A percentile compares a stretch with the other conserved stretches of the same genome.
Evolutionary conservation across 1,140 invertebrate genomes (phyloP).

Genomic region (Drosophila mojavensis): DNA sequence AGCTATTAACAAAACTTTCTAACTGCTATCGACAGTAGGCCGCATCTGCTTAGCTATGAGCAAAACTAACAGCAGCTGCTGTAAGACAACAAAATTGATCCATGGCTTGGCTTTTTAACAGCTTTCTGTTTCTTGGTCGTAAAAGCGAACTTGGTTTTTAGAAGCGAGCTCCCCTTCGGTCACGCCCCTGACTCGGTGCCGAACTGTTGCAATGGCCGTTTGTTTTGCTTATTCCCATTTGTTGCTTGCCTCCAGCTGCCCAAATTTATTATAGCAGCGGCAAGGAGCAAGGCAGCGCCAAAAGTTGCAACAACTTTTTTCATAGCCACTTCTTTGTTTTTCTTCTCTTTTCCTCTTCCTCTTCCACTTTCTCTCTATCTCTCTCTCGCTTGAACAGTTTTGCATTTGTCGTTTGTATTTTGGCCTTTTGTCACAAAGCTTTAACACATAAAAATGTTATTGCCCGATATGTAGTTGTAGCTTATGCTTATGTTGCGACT

Average conservation of each 20-base stretch:
- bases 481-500: conserved; percentile 75
- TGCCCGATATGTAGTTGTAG: conserved; percentile 74
- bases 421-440: conserved; percentile 80
- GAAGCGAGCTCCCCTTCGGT: conserved; percentile 44
- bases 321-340: conserved; percentile 27
- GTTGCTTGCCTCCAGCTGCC: conserved; percentile 75
- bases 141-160: conserved; percentile 34
- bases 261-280: conserved; percentile 67
- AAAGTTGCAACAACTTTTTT: conserved; percentile 55
- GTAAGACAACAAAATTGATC: conserved; percentile 61
- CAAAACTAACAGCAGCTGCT: conserved; percentile 40
- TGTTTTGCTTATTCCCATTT: conserved; percentile 77
- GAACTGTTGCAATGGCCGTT: conserved; percentile 66
- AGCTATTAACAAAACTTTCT: background rate
- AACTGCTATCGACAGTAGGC: background rate
- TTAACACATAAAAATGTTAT: conserved; percentile 82
- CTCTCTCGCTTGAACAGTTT: conserved; percentile 12
- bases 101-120: conserved; percentile 56
- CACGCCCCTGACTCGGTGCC: conserved; percentile 54
- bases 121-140: conserved; percentile 41
- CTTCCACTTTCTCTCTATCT: background rate
- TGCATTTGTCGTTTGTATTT: conserved; percentile 45
- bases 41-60: conserved; percentile 7
- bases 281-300: conserved; percentile 53
- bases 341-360: background rate